Conservation (phyloP, 30 jellyfish, hydroid and myxozoan genomes). For the Calvadosia cruxmelitensis region DNA sequence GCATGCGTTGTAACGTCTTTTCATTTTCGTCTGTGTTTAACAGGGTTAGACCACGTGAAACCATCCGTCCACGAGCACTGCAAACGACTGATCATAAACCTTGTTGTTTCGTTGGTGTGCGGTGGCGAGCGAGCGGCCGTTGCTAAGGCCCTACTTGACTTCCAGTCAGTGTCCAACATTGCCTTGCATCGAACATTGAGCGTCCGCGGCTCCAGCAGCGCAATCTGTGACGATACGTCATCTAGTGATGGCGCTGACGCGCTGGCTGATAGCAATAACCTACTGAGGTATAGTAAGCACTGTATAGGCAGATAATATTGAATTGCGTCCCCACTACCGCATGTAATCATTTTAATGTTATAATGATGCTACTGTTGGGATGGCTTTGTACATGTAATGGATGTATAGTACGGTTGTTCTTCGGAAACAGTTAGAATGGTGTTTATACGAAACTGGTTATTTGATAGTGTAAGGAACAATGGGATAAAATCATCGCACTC, state of each 20-base stretch:
- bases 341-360: no score
- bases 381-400: not conserved
- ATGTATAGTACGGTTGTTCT: not conserved
- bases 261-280: conserved; percentile 21
- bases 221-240: conserved; percentile 53
- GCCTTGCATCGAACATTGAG: conserved; percentile 71
- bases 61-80: conserved; percentile 89
- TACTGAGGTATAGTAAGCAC: conserved; percentile 60
- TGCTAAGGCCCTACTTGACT: conserved; percentile 82
- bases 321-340: no score
- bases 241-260: conserved; percentile 21
- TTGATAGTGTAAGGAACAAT: no score
- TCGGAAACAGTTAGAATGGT: not conserved
- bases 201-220: conserved; percentile 55
- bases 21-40: not conserved
- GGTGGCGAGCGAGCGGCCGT: conserved; percentile 82
- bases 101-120: conserved; percentile 74
- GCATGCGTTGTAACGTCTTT: conserved; percentile 70
- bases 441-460: no score
- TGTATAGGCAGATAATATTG: no score
- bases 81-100: conserved; percentile 70
- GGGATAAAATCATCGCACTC: no score
- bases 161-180: conserved; percentile 74
- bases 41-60: conserved; percentile 83
- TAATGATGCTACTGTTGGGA: not conserved